Percentiles rank a stretch among this genome's conserved stretches.
Evolutionary conservation across 2,888 invertebrate species (phyloP).

Genomic region (Euproctis similis): DNA sequence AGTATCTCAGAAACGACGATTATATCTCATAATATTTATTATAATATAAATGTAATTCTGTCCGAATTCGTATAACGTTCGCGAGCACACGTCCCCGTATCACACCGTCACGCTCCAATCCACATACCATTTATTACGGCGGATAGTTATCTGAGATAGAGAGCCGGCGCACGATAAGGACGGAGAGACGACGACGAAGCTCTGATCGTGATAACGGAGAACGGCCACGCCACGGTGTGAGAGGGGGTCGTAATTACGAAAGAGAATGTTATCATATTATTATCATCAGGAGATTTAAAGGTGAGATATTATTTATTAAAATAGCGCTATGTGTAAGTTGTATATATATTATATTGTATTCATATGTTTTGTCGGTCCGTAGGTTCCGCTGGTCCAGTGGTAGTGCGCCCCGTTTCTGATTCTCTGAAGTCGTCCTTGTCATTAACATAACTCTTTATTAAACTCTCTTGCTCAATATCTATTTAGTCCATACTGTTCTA

Average conservation of each 20-base stretch:
- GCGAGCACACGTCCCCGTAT: constrained; percentile 31
- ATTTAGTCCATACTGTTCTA: no score
- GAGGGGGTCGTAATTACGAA: constrained; percentile 28
- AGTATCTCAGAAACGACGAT: no score
- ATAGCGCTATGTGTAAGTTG: constrained; percentile 18
- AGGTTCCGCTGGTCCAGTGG: no score
- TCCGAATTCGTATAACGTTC: constrained; percentile 13
- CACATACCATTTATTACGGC: constrained; percentile 51
- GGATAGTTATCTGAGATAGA: constrained; percentile 49
- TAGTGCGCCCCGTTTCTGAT: no score
- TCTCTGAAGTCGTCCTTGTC: no score
- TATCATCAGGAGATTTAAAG: constrained; percentile 23
- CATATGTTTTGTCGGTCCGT: no score
- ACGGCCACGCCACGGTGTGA: constrained; percentile 26
- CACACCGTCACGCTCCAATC: constrained; percentile 48
- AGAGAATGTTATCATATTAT: constrained; percentile 31
- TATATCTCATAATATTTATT: no score
- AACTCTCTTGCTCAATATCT: no score
- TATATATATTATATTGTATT: constrained; percentile 3
- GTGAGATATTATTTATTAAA: constrained; percentile 27
- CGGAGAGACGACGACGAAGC: constrained; percentile 31
- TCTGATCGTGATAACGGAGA: constrained; percentile 39
- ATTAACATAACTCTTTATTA: no score
- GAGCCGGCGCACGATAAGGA: constrained; percentile 38
- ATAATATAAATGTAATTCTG: no score